Evolutionary conservation across 2,888 invertebrate genomes (phyloP), one percentile per base, ranked within the genome.

Genomic region (Invenusta paracnida): DNA sequence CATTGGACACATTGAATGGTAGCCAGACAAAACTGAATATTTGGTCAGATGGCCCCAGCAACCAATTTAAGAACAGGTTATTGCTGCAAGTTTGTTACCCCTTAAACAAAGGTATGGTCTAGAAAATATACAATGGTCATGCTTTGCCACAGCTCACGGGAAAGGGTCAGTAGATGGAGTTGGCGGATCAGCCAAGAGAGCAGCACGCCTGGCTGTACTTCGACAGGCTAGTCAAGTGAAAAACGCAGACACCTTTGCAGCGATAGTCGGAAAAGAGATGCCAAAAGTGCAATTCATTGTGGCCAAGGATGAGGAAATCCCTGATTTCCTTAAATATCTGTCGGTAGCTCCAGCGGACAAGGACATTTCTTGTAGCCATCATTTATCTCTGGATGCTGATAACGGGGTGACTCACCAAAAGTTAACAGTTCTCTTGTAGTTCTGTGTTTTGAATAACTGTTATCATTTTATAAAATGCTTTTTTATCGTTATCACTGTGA

Each of bases 21-120:
- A 5, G 17, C 17, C 48, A 48, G 5, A 48, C 48, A 48, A 48
- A 48, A 48, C 17, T 48, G 48, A 48, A 48, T 48, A 48, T 48
- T 48, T 48, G 17, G 17, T 48, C 48, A 48, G 48, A 48, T 48
- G 73, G 73, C 17, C 73, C 73, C 73, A 73, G 73, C 73, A 73
- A 23, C 73, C 73, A 73, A 73, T 73, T 73, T 73, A 73, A 73
- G 73, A 73, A 73, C 73, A 73, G 11, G 73, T 73, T 73, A n/a
- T n/a, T 73, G 73, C 17, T 73, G 11, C 25, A 73, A 73, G 73
- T 73, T 25, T 73, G 17, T 13, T 73, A 23, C 73, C 17, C 25
- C 11, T 73, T 13, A 73, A 73, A 25, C 5, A 73, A 73, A 25
- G 73, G 73, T 73, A 48, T 48, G 48, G 5, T 48, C n/a, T n/a